These are phyloP conservation scores for Syndactyla subalaris DNA, from an alignment of 2,797 vertebrate species.

Conservation along the genomic window DNA sequence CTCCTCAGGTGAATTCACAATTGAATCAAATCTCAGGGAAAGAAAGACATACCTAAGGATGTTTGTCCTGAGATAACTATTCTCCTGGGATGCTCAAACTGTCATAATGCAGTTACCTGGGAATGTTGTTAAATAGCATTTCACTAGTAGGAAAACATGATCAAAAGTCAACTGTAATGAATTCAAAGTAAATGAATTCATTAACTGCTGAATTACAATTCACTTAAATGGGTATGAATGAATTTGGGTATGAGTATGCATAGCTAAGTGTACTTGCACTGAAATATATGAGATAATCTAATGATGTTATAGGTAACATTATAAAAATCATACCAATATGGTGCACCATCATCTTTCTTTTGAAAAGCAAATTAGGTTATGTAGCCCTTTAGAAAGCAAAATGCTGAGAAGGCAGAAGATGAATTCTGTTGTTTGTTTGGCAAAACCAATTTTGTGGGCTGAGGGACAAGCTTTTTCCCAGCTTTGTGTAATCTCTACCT, in stretches of 20 bases:
- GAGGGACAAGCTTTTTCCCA: not conserved
- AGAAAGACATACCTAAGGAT: not conserved
- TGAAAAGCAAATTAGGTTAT: not conserved
- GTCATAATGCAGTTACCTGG: not conserved
- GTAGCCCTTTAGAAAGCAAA: not conserved
- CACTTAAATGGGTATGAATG: not conserved
- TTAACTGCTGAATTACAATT: not conserved
- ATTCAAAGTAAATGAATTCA: not conserved
- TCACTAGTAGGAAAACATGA: not conserved
- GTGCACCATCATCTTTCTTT: not conserved
- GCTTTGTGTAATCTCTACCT: not conserved
- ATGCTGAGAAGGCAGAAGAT: not conserved
- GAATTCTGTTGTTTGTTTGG: not conserved
- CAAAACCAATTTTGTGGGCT: not conserved
- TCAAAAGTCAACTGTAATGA: not conserved
- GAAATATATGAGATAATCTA: not conserved
- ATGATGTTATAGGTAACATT: not conserved
- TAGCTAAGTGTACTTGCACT: not conserved
- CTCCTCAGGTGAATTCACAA: not conserved
- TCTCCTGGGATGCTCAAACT: not conserved
- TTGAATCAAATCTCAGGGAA: not conserved
- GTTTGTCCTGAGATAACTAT: not conserved
- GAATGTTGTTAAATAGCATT: not conserved
- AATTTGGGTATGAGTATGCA: not conserved
- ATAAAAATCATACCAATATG: not conserved